These are phyloP conservation scores for Leuciscus idus DNA, from an alignment of 2,113 vertebrate species.

Conservation along the genomic window DNA sequence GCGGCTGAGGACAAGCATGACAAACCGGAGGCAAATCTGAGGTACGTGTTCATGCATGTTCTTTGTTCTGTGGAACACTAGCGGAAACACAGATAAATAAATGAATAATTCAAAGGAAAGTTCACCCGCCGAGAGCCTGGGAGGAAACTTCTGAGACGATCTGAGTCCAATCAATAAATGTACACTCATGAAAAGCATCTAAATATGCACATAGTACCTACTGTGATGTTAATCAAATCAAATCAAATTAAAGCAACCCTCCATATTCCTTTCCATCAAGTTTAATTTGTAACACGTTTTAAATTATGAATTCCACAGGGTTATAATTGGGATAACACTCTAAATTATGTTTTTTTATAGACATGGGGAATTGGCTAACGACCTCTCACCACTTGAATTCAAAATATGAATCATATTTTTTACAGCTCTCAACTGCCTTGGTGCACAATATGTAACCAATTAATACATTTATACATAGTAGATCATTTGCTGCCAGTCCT, in stretches of 20 bases:
- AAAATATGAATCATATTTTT: constrained; percentile 9
- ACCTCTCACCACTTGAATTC: constrained; percentile 22
- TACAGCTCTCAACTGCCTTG: neutral
- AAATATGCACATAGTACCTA: constrained; percentile 21
- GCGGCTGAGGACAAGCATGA: constrained; percentile 9
- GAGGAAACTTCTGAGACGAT: constrained; percentile 44
- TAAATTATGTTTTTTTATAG: constrained; percentile 18
- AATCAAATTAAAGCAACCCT: constrained; percentile 28
- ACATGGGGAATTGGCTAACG: constrained; percentile 19
- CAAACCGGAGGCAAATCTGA: constrained; percentile 29
- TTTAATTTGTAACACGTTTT: constrained; percentile 43
- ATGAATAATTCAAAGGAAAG: constrained; percentile 13
- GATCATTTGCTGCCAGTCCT: neutral
- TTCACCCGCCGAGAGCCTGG: constrained; percentile 23
- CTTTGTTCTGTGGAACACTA: constrained; percentile 20
- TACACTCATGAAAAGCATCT: constrained; percentile 28
- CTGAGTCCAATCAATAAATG: constrained; percentile 39
- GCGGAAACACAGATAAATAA: constrained; percentile 37
- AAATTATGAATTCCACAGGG: constrained; percentile 36
- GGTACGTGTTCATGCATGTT: constrained; percentile 31
- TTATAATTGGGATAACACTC: constrained; percentile 40
- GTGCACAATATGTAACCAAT: too few relatives aligned
- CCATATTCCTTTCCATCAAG: constrained; percentile 16
- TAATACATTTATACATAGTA: neutral
- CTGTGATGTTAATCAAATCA: constrained; percentile 45